Percentiles rank a stretch among this genome's conserved stretches.
phyloP scores from a whole-genome alignment of 2,888 invertebrate genomes.

The Acronicta alni region DNA sequence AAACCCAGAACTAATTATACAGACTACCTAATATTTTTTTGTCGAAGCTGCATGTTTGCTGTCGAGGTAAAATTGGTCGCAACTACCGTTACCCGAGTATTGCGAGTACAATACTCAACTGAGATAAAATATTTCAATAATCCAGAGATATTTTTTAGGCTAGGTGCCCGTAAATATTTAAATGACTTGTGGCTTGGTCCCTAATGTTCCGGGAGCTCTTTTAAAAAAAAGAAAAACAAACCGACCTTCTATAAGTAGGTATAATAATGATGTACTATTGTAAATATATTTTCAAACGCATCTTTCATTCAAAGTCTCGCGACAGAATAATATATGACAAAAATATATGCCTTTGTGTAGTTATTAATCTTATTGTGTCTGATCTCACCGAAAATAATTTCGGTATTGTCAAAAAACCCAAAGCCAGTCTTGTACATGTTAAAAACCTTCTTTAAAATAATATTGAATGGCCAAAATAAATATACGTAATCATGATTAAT shows the following conservation, averaged over 20 bases:
- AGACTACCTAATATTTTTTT: too few species aligned
- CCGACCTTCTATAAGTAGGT: background rate
- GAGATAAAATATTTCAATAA: too few species aligned
- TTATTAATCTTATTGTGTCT: slow-evolving; percentile 44
- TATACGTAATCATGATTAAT: slow-evolving; percentile 52
- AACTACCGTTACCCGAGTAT: too few species aligned
- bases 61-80: too few species aligned
- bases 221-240: background rate
- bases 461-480: slow-evolving; percentile 51
- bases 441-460: slow-evolving; percentile 51
- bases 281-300: background rate
- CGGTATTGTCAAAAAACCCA: slow-evolving; percentile 37
- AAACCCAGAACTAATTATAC: too few species aligned
- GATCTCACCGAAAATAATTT: slow-evolving; percentile 50
- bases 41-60: too few species aligned
- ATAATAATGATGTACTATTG: background rate
- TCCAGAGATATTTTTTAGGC: too few species aligned
- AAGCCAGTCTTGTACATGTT: slow-evolving; percentile 34
- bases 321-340: slow-evolving; percentile 30
- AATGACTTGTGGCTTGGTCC: too few species aligned
- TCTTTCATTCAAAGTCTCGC: background rate
- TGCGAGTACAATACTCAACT: too few species aligned
- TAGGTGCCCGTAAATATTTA: too few species aligned
- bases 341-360: slow-evolving; percentile 19
- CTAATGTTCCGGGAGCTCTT: too few species aligned